Base-by-base conservation (phyloP, 2,113 vertebrate species). In the Turnix velox region DNA sequence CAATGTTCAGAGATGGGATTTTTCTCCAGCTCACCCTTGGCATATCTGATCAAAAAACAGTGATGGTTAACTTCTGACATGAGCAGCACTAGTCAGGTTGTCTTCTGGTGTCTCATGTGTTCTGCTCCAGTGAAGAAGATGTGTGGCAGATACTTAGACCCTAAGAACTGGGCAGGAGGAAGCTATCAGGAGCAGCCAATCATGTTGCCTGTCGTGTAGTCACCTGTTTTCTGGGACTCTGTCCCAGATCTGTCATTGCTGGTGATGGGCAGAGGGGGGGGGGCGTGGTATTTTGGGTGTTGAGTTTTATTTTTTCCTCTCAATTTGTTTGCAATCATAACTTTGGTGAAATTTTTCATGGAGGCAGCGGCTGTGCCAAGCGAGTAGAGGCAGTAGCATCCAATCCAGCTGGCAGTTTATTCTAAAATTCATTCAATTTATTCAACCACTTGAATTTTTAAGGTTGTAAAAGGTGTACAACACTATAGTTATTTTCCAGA, bases 171-270 rank as follows among this genome's bases (percentile, higher is more conserved):
- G 52, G 42, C 71, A 28, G 23, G 39, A 43, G 17, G 7, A 1
- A 3, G 12, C 63, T 2, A 0, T 66, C 0, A 0, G 40, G 54
- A 54, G 31, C 3, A 7, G 37, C 63, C 6, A 7, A 35, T 18
- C 0, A 0, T 40, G 40, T 49, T 58, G 31, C 27, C 7, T 43
- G 14, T n/a, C 0, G 0, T 5, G 42, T 0, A 2, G 35, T 66
- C 33, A 66, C 23, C 55, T 86, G 27, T 59, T 65, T 73, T 40
- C 71, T 83, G 48, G 14, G 18, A 9, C n/a, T 71, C 31, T 59
- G 45, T 68, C 28, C 39, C 55, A 43, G 12, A 48, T 81, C 42
- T 65, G 33, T 51, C 65, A 65, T 18, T 73, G 20, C 31, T 48
- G 0, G 7, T 27, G 20, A 3, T 14, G 15, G 10, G 2, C 31